phyloP scores from a whole-genome alignment of 2,888 invertebrate species.

The Chesias legatella region DNA sequence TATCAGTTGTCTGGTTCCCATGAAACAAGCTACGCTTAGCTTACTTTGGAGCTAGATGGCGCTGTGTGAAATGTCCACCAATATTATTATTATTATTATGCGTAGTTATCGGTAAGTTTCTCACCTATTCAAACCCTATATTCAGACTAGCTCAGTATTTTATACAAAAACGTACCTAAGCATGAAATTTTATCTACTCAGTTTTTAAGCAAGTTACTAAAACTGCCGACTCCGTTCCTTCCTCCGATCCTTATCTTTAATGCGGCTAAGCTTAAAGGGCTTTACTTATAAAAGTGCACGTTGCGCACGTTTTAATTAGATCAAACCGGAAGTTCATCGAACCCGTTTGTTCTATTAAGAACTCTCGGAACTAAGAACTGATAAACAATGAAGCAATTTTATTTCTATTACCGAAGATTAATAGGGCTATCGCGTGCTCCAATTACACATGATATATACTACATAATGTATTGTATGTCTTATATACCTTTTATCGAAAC shows the following conservation, averaged over 20 bases:
- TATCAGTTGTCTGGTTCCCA: no score
- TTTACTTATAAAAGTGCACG: slow-evolving; percentile 31
- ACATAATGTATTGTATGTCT: neutral
- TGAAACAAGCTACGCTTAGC: no score
- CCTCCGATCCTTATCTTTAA: slow-evolving; percentile 32
- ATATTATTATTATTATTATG: no score
- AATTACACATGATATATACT: slow-evolving; percentile 39
- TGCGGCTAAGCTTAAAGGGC: slow-evolving; percentile 28
- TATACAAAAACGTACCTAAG: no score
- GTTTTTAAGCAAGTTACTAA: no score
- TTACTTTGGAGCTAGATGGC: no score
- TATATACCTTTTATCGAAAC: slow-evolving; percentile 52
- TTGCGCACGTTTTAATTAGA: slow-evolving; percentile 27
- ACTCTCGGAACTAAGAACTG: slow-evolving; percentile 12
- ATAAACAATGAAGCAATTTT: slow-evolving; percentile 50
- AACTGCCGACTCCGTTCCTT: slow-evolving; percentile 5
- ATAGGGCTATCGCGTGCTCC: slow-evolving; percentile 65
- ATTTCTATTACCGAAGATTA: slow-evolving; percentile 53
- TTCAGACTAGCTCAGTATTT: no score
- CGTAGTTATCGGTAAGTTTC: no score
- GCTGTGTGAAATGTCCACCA: no score
- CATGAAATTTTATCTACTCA: no score
- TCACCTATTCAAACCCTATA: no score
- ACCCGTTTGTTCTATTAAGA: slow-evolving; percentile 23
- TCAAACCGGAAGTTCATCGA: slow-evolving; percentile 29